A percentile compares a stretch with the other conserved stretches of the same genome.
Evolutionary conservation across 2,797 vertebrate species (phyloP).

Genomic region (Gadopsis bispinosus): DNA sequence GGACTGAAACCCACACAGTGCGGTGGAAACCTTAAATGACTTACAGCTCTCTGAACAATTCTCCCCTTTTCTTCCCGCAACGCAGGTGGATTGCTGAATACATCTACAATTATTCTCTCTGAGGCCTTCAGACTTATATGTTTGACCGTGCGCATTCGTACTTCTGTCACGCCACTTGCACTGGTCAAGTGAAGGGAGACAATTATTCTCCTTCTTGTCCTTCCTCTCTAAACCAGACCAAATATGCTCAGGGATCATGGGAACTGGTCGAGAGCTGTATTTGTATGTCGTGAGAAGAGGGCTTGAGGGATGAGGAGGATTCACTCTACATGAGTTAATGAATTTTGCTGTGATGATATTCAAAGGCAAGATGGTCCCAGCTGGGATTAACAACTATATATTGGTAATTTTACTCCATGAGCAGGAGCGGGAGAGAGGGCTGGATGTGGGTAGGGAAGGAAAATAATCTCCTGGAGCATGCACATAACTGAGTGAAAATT

Average conservation of each 20-base stretch:
- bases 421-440: slow-evolving; percentile 42
- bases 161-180: slow-evolving; percentile 48
- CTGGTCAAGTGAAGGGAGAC: slow-evolving; percentile 66
- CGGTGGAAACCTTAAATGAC: slow-evolving; percentile 76
- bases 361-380: slow-evolving; percentile 77
- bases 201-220: slow-evolving; percentile 66
- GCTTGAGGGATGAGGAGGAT: slow-evolving; percentile 77
- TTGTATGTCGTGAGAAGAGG: slow-evolving; percentile 55
- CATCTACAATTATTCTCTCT: slow-evolving; percentile 58
- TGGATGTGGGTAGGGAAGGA: slow-evolving; percentile 38
- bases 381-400: slow-evolving; percentile 78
- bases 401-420: slow-evolving; percentile 70
- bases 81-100: slow-evolving; percentile 73
- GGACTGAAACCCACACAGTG: slow-evolving; percentile 73
- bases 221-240: slow-evolving; percentile 77
- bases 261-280: slow-evolving; percentile 66
- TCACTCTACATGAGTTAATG: slow-evolving; percentile 81
- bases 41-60: slow-evolving; percentile 74
- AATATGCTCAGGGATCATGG: slow-evolving; percentile 84
- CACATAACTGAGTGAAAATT: slow-evolving; percentile 69
- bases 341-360: slow-evolving; percentile 82
- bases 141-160: slow-evolving; percentile 54
- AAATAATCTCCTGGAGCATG: slow-evolving; percentile 68
- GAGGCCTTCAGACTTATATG: slow-evolving; percentile 39
- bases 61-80: slow-evolving; percentile 51